These are phyloP conservation scores for Boloria euphrosyne DNA, from an alignment of 2,888 invertebrate species.

Conservation along the genomic window DNA sequence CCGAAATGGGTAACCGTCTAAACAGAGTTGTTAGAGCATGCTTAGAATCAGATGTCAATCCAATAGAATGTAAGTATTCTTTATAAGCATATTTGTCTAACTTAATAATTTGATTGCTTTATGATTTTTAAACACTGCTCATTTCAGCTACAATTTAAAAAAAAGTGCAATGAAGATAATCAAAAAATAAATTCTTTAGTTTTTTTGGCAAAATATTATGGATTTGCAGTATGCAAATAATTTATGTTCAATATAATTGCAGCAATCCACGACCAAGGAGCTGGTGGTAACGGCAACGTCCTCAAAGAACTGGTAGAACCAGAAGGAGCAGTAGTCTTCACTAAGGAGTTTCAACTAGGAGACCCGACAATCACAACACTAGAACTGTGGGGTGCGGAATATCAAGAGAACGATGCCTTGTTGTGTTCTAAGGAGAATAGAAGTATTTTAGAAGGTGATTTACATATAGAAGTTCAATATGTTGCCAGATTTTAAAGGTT, in stretches of 20 bases:
- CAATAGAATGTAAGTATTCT: conserved; percentile 84
- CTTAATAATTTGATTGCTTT: no score
- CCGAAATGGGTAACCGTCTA: conserved; percentile 99
- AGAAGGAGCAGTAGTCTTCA: conserved; percentile 94
- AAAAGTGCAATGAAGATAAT: no score
- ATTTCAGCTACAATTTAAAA: no score
- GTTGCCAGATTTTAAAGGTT: neutral
- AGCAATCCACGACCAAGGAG: conserved; percentile 99
- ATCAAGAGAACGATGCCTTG: conserved; percentile 97
- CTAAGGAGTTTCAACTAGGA: conserved; percentile 93
- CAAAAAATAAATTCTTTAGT: no score
- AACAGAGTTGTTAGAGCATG: conserved; percentile 97
- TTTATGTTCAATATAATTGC: conserved; percentile 42
- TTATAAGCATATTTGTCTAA: no score
- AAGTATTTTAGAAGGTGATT: conserved; percentile 80
- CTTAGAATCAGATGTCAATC: conserved; percentile 91
- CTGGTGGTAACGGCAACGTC: conserved; percentile 99
- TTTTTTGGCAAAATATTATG: no score
- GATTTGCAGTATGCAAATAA: neutral
- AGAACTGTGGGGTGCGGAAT: conserved; percentile 99
- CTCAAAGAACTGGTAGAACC: conserved; percentile 98
- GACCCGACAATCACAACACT: conserved; percentile 96
- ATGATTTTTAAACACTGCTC: no score
- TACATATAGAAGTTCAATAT: no score
- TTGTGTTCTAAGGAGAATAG: conserved; percentile 87